Base-by-base conservation (phyloP, 2,888 invertebrate species). In the Sinodicranocentrus sp. region DNA sequence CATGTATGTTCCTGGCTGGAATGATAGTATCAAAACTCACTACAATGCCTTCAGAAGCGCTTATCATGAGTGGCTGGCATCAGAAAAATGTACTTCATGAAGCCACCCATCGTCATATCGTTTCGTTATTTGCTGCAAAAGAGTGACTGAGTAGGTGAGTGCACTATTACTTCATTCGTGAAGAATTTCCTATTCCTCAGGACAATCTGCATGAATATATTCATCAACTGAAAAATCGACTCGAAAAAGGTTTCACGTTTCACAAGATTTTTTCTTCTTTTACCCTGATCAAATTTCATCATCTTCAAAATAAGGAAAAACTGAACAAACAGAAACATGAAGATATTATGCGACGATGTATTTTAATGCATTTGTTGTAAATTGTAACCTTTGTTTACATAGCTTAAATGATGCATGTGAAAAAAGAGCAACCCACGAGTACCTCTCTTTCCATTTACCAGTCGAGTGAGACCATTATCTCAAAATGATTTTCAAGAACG, bases 141-240 rank as follows among this genome's bases (percentile, higher is more conserved):
- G 33, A 10, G 10, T 33, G 33, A 33, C 33, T 33, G 33, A n/a
- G n/a, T n/a, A n/a, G n/a, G n/a, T n/a, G n/a, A n/a, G n/a, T 33
- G 33, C 33, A 33, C 33, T 33, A 59, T 59, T 63, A 63, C 63
- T 33, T 63, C 63, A 63, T 63, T 63, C 63, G 33, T 28, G 17
- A 63, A n/a, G 63, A 63, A 63, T 63, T 63, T 28, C 59, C 23
- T 25, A 59, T 15, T 28, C 17, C 63, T 1, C 21, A 33, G 33
- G 25, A 19, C 57, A 25, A 21, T 25, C 57, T 23, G 8, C 57
- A 23, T 57, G 57, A 13, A 57, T 6, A 17, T 52, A 3, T 19
- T 59, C 25, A 59, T 59, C 59, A 5, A 3, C 1, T 2, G 8
- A 28, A 63, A 63, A 63, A 63, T 63, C 17, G 33, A 63, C 28